phyloP scores from a whole-genome alignment of 92 coral and sea anemone genomes.

The Porites divaricata region DNA sequence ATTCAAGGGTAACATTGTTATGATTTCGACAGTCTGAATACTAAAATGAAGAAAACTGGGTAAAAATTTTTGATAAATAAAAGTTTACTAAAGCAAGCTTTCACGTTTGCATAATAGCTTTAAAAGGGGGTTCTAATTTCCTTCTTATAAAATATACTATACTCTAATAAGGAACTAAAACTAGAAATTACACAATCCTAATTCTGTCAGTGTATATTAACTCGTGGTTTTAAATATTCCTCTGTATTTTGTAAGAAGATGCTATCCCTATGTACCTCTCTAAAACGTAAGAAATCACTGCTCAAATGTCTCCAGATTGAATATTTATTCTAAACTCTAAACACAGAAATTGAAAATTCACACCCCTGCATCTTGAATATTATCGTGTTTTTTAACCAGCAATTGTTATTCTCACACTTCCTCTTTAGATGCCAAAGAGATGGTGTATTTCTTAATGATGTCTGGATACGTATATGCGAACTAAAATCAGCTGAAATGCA shows the following conservation, averaged over 20 bases:
- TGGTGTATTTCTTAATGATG: constrained; percentile 20
- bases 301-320: not conserved
- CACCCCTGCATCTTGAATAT: not conserved
- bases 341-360: not conserved
- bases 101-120: not conserved
- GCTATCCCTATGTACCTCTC: not conserved
- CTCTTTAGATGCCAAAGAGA: constrained; percentile 18
- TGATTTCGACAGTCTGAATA: not conserved
- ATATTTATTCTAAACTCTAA: not conserved
- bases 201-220: not conserved
- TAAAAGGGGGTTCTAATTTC: not conserved
- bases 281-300: not conserved
- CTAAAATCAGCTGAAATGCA: not conserved
- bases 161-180: not conserved
- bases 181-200: not conserved
- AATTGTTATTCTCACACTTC: constrained; percentile 13
- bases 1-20: not conserved
- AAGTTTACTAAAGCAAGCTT: not conserved
- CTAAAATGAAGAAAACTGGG: no score
- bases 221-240: not conserved
- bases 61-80: not conserved
- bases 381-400: not conserved
- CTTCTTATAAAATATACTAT: not conserved
- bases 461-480: not conserved
- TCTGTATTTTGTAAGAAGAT: not conserved